A percentile compares a stretch with the other conserved stretches of the same genome.
phyloP scores from a whole-genome alignment of 2,888 invertebrate genomes.

The Oscheius sp. region DNA sequence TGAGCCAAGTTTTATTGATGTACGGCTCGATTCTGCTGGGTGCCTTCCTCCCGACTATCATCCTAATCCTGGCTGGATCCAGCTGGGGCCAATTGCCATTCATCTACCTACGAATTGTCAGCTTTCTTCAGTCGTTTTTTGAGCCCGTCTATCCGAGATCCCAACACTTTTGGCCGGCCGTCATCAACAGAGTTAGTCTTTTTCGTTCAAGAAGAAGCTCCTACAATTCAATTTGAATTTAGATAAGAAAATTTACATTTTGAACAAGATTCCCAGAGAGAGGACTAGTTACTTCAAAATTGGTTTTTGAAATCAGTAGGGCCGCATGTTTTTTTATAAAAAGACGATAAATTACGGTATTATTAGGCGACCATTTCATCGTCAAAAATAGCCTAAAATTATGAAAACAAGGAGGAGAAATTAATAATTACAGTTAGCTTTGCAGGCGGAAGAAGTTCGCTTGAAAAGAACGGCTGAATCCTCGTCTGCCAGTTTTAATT shows the following conservation, averaged over 20 bases:
- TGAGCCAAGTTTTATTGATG: conserved; percentile 16
- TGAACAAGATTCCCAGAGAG: too few species aligned
- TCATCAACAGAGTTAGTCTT: conserved; percentile 22
- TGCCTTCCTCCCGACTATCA: conserved; percentile 19
- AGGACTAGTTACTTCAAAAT: too few species aligned
- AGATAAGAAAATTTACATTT: too few species aligned
- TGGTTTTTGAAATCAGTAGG: too few species aligned
- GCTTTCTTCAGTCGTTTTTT: conserved; percentile 47
- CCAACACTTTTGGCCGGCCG: conserved; percentile 23
- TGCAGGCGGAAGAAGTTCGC: conserved; percentile 7
- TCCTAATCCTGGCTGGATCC: conserved; percentile 20
- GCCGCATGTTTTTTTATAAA: too few species aligned
- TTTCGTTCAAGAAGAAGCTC: background rate
- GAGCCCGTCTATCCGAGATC: conserved; percentile 28
- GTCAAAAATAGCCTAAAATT: too few species aligned
- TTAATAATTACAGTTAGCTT: too few species aligned
- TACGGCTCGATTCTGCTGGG: conserved; percentile 21
- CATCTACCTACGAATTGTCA: conserved; percentile 46
- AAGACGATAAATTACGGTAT: too few species aligned
- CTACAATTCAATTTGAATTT: background rate
- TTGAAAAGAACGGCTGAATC: conserved; percentile 9
- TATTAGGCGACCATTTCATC: too few species aligned
- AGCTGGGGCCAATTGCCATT: conserved; percentile 53
- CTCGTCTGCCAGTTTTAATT: conserved; percentile 17
- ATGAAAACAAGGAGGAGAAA: too few species aligned